These are phyloP conservation scores for Dryococelus australis DNA, from an alignment of 2,888 invertebrate species.

Conservation along the genomic window DNA sequence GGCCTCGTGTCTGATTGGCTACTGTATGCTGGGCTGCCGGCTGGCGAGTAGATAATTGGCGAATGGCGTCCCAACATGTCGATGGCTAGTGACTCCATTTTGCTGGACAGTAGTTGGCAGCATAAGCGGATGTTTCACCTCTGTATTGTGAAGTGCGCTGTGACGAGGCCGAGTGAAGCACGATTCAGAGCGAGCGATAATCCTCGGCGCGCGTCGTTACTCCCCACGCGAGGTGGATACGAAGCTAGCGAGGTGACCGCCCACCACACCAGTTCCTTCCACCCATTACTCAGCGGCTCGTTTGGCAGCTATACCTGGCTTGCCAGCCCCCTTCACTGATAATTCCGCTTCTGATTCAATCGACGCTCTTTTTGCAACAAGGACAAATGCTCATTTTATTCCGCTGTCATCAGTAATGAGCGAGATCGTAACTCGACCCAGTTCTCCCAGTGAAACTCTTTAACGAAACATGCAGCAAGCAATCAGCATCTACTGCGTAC, in stretches of 20 bases:
- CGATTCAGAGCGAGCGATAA: too few relatives aligned
- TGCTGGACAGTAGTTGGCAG: too few relatives aligned
- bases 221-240: not conserved
- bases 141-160: too few relatives aligned
- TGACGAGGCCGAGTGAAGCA: too few relatives aligned
- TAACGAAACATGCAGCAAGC: not conserved
- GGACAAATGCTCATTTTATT: not conserved
- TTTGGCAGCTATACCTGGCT: not conserved
- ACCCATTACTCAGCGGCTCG: not conserved
- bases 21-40: too few relatives aligned
- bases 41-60: too few relatives aligned
- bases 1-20: too few relatives aligned
- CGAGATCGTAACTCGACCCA: not conserved
- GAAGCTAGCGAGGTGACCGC: not conserved
- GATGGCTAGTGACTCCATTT: too few relatives aligned
- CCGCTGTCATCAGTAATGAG: not conserved
- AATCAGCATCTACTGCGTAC: not conserved
- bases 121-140: too few relatives aligned
- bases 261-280: not conserved
- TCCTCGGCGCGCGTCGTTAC: too few relatives aligned
- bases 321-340: not conserved
- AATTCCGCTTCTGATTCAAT: conserved; percentile 3
- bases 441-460: not conserved
- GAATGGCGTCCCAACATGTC: too few relatives aligned
- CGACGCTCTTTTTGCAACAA: not conserved